phyloP scores from a whole-genome alignment of 2,113 vertebrate species.

The Lepus timidus region DNA sequence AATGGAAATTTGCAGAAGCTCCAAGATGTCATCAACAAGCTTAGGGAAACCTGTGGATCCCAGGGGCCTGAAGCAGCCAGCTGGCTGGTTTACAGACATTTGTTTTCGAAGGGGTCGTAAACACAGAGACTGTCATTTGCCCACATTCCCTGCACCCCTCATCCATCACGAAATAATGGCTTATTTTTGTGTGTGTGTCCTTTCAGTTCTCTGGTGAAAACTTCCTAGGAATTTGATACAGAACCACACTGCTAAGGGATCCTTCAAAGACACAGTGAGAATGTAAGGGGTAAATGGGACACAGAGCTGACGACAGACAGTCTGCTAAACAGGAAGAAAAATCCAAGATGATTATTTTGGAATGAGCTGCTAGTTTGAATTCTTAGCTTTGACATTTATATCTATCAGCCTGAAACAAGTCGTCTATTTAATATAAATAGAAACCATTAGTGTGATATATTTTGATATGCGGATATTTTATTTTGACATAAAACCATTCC shows the following conservation, averaged over 20 bases:
- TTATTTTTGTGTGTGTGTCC: background rate
- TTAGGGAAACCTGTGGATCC: background rate
- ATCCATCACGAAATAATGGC: background rate
- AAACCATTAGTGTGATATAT: background rate
- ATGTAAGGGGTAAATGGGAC: background rate
- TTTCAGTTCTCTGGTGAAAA: background rate
- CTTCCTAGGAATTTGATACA: background rate
- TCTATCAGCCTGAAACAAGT: background rate
- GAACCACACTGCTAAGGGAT: background rate
- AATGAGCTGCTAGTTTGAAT: background rate
- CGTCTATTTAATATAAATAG: background rate
- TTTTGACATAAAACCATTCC: background rate
- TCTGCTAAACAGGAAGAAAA: background rate
- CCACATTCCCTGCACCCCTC: no score
- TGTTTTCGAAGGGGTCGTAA: background rate
- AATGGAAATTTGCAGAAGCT: background rate
- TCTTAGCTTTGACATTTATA: background rate
- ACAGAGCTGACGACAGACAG: background rate
- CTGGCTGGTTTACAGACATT: background rate
- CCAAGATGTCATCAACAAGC: background rate
- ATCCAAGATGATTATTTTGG: background rate
- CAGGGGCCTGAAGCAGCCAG: background rate
- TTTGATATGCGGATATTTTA: conserved; percentile 21
- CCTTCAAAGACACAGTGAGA: background rate
- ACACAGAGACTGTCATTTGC: rapidly evolving